Evolutionary conservation across 2,113 vertebrate genomes (phyloP).

Genomic region (Syrmaticus mikado): DNA sequence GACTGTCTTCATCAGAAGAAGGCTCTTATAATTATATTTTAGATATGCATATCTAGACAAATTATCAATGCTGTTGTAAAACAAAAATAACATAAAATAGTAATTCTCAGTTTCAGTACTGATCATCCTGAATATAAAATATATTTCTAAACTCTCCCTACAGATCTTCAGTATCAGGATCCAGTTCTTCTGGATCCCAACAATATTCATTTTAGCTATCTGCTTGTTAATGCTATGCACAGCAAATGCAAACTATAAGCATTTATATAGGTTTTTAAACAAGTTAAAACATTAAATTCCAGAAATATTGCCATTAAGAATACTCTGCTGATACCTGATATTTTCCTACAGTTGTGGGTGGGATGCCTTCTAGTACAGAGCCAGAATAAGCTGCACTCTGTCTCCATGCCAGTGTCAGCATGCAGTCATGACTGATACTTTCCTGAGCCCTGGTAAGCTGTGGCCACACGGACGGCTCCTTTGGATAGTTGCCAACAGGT

Average conservation of each 20-base stretch:
- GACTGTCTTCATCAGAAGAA: background rate
- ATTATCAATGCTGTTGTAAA: background rate
- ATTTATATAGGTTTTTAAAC: background rate
- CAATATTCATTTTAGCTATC: background rate
- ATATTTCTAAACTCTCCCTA: background rate
- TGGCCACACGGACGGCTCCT: background rate
- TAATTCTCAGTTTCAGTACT: background rate
- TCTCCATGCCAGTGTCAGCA: background rate
- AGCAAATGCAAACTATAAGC: background rate
- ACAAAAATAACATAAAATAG: background rate
- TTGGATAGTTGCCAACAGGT: background rate
- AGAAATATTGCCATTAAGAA: background rate
- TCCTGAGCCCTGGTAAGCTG: background rate
- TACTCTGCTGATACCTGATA: background rate
- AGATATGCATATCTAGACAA: background rate
- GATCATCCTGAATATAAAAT: background rate
- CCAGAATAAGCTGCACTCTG: background rate
- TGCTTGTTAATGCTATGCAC: background rate
- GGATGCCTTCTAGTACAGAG: background rate
- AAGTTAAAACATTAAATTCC: background rate
- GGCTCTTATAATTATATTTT: background rate
- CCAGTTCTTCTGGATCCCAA: background rate
- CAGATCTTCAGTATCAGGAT: background rate
- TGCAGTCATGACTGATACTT: conserved; percentile 8
- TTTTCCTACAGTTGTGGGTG: conserved; percentile 6